phyloP scores from a whole-genome alignment of 2,113 vertebrate genomes.

The Abramis brama region DNA sequence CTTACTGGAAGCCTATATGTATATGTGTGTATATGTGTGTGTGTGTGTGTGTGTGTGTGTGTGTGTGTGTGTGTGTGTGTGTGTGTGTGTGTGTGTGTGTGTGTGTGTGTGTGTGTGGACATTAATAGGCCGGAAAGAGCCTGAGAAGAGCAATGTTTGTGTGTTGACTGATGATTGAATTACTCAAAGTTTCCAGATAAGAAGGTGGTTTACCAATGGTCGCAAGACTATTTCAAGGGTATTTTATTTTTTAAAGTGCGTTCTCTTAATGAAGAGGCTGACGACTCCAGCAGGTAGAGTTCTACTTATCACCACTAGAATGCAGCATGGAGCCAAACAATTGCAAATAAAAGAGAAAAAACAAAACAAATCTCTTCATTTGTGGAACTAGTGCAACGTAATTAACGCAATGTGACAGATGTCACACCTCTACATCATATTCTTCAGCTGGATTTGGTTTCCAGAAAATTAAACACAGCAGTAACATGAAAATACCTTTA shows the following conservation, averaged over 20 bases:
- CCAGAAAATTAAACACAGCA: not conserved
- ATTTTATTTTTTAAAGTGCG: not conserved
- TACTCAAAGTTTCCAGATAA: slow-evolving; percentile 1
- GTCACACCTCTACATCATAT: not conserved
- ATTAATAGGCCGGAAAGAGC: not conserved
- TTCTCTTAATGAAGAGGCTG: not conserved
- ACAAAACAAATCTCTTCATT: slow-evolving; percentile 1
- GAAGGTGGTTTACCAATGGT: not conserved
- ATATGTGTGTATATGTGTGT: too few relatives aligned
- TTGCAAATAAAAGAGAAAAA: slow-evolving; percentile 8
- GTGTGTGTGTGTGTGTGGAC: not conserved
- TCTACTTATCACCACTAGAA: slow-evolving; percentile 63
- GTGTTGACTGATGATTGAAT: not conserved
- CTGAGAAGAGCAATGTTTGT: not conserved
- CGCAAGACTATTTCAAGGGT: not conserved
- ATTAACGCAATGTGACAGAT: not conserved
- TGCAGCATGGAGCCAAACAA: slow-evolving; percentile 60
- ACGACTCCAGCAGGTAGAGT: slow-evolving; percentile 19
- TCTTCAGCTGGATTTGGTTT: too few relatives aligned
- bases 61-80: too few relatives aligned
- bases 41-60: too few relatives aligned
- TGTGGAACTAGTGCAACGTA: not conserved
- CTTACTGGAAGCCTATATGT: not conserved
- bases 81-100: not conserved
- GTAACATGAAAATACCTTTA: not conserved